Evolutionary conservation across 2,888 invertebrate species (phyloP), one percentile per base, ranked within the genome.

Genomic region (Pristionchus exspectatus): DNA sequence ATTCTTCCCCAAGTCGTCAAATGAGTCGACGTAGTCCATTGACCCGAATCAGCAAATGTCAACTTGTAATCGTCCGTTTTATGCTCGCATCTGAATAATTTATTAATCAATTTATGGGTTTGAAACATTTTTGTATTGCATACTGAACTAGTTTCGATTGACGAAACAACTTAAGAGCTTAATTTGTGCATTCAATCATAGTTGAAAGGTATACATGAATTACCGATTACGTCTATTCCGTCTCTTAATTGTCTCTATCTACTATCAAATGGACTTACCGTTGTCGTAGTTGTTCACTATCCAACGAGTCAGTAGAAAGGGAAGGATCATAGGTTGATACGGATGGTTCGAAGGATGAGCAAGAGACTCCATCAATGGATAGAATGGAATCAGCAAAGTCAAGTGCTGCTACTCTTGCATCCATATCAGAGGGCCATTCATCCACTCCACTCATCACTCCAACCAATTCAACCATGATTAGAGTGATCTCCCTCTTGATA

Each of bases 1-100:
- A 95, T 94, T 12, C 94, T 90, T 24, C 95, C 95, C 95, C 95
- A 95, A n/a, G 95, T 95, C n/a, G 95, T 95, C 88, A 95, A 85
- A 56, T 83, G 84, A 21, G 27, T 50, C 56, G 88, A 59, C 0
- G 63, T 59, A 9, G 74, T 92, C 95, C 95, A 95, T 77, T 94
- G 94, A 16, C 95, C 95, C 38, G 93, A 93, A 90, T 95, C 95
- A 18, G 92, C 94, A 89, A 95, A 95, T 59, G 95, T 94, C 90
- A 95, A 90, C 90, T 94, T 94, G 92, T 95, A 95, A 90, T 95
- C 95, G 90, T 94, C 94, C 81, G 92, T 94, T 56, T 92, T 92
- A 50, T 81, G 56, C 38, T 77, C 92, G 90, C 63, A 91, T 89
- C 56, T 92, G 90, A 44, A 87, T 69, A 27, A n/a, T n/a, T 69